A percentile compares a stretch with the other conserved stretches of the same genome.
Conservation (phyloP, 2,113 vertebrate genomes). For the Anhinga anhinga region DNA sequence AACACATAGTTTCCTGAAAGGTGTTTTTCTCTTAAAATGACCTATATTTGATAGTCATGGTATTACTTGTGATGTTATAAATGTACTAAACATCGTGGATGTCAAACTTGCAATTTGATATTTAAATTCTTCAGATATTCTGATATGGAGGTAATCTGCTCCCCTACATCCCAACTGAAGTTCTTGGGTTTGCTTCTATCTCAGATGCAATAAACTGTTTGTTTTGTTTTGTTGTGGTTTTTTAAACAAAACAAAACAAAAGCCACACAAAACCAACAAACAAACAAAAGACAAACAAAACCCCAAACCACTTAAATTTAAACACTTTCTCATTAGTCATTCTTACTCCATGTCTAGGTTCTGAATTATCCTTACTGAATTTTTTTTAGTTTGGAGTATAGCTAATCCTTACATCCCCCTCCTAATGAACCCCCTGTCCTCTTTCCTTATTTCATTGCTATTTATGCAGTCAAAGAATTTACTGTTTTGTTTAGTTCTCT, state of each 20-base stretch:
- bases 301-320: not conserved
- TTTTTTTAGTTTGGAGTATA: not conserved
- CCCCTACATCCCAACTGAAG: not conserved
- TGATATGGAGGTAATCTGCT: not conserved
- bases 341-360: not conserved
- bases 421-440: not conserved
- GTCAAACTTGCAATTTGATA: not conserved
- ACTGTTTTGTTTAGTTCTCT: not conserved
- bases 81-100: not conserved
- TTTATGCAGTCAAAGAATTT: not conserved
- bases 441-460: not conserved
- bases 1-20: not conserved
- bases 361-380: not conserved
- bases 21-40: not conserved
- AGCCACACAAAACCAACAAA: no score
- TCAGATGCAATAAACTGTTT: not conserved
- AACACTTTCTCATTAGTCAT: not conserved
- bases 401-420: not conserved
- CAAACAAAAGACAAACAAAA: not conserved
- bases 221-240: not conserved
- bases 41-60: not conserved
- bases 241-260: no score
- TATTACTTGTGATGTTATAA: not conserved
- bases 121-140: not conserved
- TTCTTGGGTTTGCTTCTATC: not conserved